Evolutionary conservation across 2,797 vertebrate genomes (phyloP).

Genomic region (Balearica regulorum): DNA sequence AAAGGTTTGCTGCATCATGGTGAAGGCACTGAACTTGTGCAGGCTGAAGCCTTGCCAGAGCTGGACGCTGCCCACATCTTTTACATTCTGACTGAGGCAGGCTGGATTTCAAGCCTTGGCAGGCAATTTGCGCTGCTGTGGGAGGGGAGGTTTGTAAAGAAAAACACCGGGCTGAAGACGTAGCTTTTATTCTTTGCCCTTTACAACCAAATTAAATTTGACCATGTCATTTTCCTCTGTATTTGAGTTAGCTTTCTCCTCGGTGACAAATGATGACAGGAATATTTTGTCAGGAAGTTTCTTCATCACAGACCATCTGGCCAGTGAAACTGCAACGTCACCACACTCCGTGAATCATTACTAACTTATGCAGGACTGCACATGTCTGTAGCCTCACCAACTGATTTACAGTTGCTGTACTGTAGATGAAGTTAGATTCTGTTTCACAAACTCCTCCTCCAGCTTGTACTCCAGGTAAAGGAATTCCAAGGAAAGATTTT

Average conservation of each 20-base stretch:
- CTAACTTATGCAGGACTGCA: background rate
- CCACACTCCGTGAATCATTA: rapidly evolving
- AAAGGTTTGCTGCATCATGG: background rate
- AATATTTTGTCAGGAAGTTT: background rate
- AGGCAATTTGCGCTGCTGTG: background rate
- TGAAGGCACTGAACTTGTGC: background rate
- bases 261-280: background rate
- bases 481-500: background rate
- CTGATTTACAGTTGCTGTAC: background rate
- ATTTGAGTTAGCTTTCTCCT: background rate
- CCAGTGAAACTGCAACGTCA: background rate
- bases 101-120: background rate
- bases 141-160: background rate
- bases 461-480: background rate
- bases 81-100: background rate
- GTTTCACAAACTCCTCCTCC: background rate
- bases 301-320: background rate
- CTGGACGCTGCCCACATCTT: background rate
- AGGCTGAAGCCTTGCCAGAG: background rate
- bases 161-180: background rate
- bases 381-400: background rate
- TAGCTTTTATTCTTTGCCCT: background rate
- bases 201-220: background rate
- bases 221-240: background rate
- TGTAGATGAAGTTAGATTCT: background rate